Evolutionary conservation across 1,140 invertebrate species (phyloP), one percentile per base, ranked within the genome.

Genomic region (Ceratoteleas bidentatus): DNA sequence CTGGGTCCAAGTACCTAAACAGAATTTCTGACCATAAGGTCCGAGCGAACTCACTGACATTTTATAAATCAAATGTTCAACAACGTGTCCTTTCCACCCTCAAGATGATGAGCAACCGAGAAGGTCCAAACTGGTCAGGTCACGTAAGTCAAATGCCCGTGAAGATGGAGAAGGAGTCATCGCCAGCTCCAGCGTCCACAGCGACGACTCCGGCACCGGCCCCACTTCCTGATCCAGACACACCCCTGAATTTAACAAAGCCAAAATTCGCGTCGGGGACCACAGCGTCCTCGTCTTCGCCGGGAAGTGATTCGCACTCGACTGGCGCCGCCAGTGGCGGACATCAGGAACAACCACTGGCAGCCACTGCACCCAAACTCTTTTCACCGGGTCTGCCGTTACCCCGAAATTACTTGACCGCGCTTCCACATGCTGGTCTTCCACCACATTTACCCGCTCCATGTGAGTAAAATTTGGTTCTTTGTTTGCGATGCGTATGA

Each of bases 201-300:
- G 87, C 90, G n/a, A 86, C 87, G 36, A 87, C 88, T 14, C 89
- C 89, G 8, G 88, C 88, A 6, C 87, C 88, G 49, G 83, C 88
- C 53, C 89, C 91, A 3, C 90, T 92, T 16, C 90, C 91, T 10
- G 95, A 96, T 84, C 93, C 95, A 5, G 97, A 98, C 85, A 94
- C 96, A 0, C 97, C 97, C 0, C 91, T 98, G 0, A 98, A 98
- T 90, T 94, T 98, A 6, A 96, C 94, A 77, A 98, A 98, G 91
- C 97, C 97, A 32, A 96, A 97, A 86, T 93, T 92, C 11, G 86
- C 86, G 14, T 92, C 91, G 0, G 89, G 92, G 8, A 86, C 87
- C 2, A 84, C 85, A 8, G 86, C 87, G 9, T 86, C 88, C 10
- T 86, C 87, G 6, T 91, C 89, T 0, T 87, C 87, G 8, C 90